Conservation (phyloP, 1,140 invertebrate genomes). For the Artemia franciscana region DNA sequence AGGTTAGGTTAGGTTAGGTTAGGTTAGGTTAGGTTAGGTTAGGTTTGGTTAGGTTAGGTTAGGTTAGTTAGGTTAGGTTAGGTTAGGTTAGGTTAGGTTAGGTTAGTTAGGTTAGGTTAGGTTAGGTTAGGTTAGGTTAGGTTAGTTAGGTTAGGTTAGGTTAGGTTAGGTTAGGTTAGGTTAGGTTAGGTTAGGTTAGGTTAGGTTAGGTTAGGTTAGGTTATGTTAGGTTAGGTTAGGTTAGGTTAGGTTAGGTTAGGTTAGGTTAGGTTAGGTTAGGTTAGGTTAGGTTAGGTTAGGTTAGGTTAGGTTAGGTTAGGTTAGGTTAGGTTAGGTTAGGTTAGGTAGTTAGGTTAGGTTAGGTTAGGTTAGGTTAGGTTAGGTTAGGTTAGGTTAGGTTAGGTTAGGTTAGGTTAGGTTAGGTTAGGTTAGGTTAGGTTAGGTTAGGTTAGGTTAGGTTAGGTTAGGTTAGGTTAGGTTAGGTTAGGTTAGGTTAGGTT, state of each 20-base stretch:
- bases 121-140: constrained; percentile 13
- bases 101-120: constrained; percentile 13
- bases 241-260: constrained; percentile 16
- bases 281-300: constrained; percentile 17
- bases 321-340: constrained; percentile 16
- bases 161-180: constrained; percentile 13
- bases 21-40: constrained; percentile 13
- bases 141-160: constrained; percentile 13
- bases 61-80: constrained; percentile 13
- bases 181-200: constrained; percentile 13
- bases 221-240: constrained; percentile 10
- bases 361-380: constrained; percentile 16
- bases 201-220: no score
- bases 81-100: constrained; percentile 12
- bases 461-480: constrained; percentile 13
- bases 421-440: constrained; percentile 16
- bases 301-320: constrained; percentile 17
- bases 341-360: no score
- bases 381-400: constrained; percentile 17
- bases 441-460: constrained; percentile 14
- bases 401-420: constrained; percentile 16
- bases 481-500: constrained; percentile 12
- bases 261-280: constrained; percentile 17
- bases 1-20: constrained; percentile 12
- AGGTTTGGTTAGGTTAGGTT: constrained; percentile 13